Base-by-base conservation (phyloP, 2,113 vertebrate genomes). In the Macquaria australasica region DNA sequence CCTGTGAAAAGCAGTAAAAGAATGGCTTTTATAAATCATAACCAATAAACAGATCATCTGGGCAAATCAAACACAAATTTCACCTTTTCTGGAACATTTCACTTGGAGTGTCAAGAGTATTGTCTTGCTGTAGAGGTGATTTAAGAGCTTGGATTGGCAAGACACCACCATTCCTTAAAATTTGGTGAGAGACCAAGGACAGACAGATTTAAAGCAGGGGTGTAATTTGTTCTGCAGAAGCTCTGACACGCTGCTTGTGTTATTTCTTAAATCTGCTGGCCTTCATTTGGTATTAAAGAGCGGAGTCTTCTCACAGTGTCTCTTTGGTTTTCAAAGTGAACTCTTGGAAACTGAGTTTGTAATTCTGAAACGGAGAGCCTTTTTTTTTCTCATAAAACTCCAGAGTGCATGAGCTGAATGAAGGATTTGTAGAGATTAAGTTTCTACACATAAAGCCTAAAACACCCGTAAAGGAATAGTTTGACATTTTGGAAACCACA, bases 131-230 rank as follows among this genome's bases (percentile, higher is more conserved):
- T 50, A 81, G 77, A 82, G 55, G 28, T 85, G 78, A 87, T 89
- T 92, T 84, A 87, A 83, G 72, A 87, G 79, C 77, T 85, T 83
- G 67, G 18, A 9, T 88, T 90, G 85, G 90, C 77, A 77, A 56
- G 16, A 62, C 60, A 51, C 15, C 58, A 21, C 25, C 51, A 84
- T 88, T 91, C 72, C 87, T 83, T n/a, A 77, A 64, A 87, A 81
- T 86, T 63, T 81, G 81, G 81, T 67, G 21, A 56, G 69, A 83
- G 59, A 88, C 83, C 76, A 77, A 81, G 69, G 62, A 59, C 71
- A 82, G 87, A 87, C 59, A 39, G 74, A 85, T 90, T 91, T 85
- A 83, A 77, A 87, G 69, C 58, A 45, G 67, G 45, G 86, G 67
- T 67, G 43, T 89, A 77, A 87, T 79, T 85, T 84, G 79, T 91